phyloP scores from a whole-genome alignment of 2,888 invertebrate species.

The Ptilodon capucinus region DNA sequence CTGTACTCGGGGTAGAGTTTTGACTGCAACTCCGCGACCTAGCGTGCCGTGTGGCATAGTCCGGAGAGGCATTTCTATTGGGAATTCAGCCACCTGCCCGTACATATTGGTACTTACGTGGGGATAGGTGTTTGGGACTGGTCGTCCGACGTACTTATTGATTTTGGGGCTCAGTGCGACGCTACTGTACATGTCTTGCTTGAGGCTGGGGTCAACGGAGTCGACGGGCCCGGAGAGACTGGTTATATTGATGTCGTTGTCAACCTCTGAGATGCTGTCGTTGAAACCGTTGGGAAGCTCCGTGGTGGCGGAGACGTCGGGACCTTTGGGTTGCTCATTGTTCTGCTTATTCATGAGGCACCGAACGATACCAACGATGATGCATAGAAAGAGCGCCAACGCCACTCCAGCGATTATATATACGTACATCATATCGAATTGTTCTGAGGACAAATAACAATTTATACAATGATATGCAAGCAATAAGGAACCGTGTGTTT shows the following conservation, averaged over 20 bases:
- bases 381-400: slow-evolving; percentile 87
- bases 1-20: slow-evolving; percentile 72
- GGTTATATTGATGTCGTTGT: slow-evolving; percentile 89
- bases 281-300: slow-evolving; percentile 91
- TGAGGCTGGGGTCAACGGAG: slow-evolving; percentile 68
- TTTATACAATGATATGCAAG: not conserved
- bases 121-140: slow-evolving; percentile 76
- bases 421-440: slow-evolving; percentile 90
- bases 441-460: slow-evolving; percentile 78
- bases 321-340: slow-evolving; percentile 85
- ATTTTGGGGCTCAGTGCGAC: slow-evolving; percentile 75
- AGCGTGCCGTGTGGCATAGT: slow-evolving; percentile 76
- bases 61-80: slow-evolving; percentile 79
- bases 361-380: slow-evolving; percentile 87
- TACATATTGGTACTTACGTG: slow-evolving; percentile 79
- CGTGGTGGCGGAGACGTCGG: slow-evolving; percentile 87
- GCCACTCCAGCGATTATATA: slow-evolving; percentile 91
- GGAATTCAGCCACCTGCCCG: slow-evolving; percentile 78
- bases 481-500: too few species aligned
- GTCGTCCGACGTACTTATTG: slow-evolving; percentile 75
- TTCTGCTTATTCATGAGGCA: slow-evolving; percentile 86
- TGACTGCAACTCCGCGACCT: slow-evolving; percentile 73
- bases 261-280: slow-evolving; percentile 93
- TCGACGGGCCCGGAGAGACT: slow-evolving; percentile 85
- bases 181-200: slow-evolving; percentile 73